Evolutionary conservation across 2,888 invertebrate species (phyloP), one percentile per base, ranked within the genome.

Genomic region (Lypha dubia): DNA sequence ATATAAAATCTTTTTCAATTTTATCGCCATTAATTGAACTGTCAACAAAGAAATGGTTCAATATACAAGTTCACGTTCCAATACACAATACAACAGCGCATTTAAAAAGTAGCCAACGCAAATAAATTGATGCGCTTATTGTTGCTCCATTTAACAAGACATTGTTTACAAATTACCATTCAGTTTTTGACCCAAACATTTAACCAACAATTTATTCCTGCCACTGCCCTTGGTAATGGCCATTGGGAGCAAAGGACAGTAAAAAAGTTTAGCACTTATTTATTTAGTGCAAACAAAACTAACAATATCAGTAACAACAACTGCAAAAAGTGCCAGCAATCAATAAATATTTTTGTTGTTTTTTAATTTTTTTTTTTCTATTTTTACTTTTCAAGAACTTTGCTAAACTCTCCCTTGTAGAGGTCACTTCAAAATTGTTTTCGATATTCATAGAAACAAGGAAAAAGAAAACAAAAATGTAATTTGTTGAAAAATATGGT

Each of bases 11-110:
- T 86, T 83, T 74, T 85, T 80, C 49, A 83, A 41, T 73, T 60
- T 60, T 32, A 68, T 80, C 62, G 58, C 65, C 17, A 73, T 77
- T 88, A 89, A 89, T 89, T 88, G 87, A 88, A 88, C 87, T 86
- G 87, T 88, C 88, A 86, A 86, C 77, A 83, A 22, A 67, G 8
- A 56, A 77, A 67, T 70, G 58, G 51, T 17, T 53, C 51, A 67
- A 51, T 56, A 49, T 4, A 65, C 60, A 44, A 44, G 41, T 13
- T 56, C 24, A 63, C 67, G 77, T 63, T 51, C 32, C 44, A 9
- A 0, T 11, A 51, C 13, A 62, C 35, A 73, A 17, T 11, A 9
- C 15, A 63, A 68, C 1, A 41, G 3, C 20, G 8, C 5, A 20
- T 3, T 9, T 22, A 44, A 85, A 73, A 58, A 17, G 28, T 79